Conservation (phyloP, 2,888 invertebrate species). For the Drosophila lutescens region DNA sequence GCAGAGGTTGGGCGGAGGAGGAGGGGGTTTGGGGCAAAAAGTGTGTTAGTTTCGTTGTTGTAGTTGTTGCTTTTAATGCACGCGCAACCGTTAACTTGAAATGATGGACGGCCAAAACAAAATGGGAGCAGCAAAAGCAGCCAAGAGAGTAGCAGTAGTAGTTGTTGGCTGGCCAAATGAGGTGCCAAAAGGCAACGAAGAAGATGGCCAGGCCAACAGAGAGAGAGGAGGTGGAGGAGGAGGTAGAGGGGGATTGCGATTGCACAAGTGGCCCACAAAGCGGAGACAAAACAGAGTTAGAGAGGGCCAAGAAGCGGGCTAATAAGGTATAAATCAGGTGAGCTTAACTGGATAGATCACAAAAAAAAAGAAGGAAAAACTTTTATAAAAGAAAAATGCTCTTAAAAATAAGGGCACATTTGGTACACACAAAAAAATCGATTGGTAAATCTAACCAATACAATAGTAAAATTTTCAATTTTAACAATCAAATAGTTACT, state of each 20-base stretch:
- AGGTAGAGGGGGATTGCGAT: neutral
- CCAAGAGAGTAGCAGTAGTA: conserved; percentile 25
- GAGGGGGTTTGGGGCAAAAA: conserved; percentile 18
- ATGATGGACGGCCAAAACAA: conserved; percentile 46
- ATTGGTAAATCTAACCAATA: too few relatives aligned
- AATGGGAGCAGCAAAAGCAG: conserved; percentile 39
- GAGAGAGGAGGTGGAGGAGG: neutral
- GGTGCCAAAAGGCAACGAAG: conserved; percentile 34
- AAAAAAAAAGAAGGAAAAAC: neutral
- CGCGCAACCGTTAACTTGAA: conserved; percentile 68
- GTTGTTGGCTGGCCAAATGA: conserved; percentile 32
- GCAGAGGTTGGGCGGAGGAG: neutral
- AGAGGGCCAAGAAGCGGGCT: neutral
- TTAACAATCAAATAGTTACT: too few relatives aligned
- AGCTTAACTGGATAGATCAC: conserved; percentile 16
- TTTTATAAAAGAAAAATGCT: too few relatives aligned
- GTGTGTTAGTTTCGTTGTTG: conserved; percentile 68
- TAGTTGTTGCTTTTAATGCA: conserved; percentile 55
- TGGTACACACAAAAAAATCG: too few relatives aligned
- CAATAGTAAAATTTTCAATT: too few relatives aligned
- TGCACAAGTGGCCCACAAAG: conserved; percentile 41
- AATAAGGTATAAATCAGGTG: conserved; percentile 1
- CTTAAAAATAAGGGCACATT: neutral
- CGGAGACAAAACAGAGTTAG: conserved; percentile 4
- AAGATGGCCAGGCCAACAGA: neutral